A percentile compares a stretch with the other conserved stretches of the same genome.
Evolutionary conservation across 2,113 vertebrate species (phyloP).

Genomic region (Syngnathus typhle): DNA sequence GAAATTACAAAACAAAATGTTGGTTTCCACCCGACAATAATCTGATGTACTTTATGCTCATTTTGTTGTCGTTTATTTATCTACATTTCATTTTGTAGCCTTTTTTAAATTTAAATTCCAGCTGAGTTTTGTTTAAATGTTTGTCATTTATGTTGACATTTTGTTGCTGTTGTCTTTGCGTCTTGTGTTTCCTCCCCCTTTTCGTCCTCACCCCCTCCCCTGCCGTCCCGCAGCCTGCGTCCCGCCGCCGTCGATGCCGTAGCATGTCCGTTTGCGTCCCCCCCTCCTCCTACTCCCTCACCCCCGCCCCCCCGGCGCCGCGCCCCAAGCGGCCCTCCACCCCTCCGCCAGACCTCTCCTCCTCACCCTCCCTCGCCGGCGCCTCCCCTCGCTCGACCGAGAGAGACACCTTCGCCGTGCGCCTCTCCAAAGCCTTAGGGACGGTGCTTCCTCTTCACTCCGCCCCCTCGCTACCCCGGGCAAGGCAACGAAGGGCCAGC

Average conservation of each 20-base stretch:
- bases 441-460: conserved; percentile 90
- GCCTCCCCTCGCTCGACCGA: conserved; percentile 72
- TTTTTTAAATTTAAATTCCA: background rate
- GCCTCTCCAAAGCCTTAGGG: conserved; percentile 95
- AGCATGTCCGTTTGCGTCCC: conserved; percentile 97
- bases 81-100: background rate
- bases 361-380: conserved; percentile 75
- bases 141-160: conserved; percentile 3
- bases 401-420: conserved; percentile 89
- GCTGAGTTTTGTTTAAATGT: background rate
- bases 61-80: background rate
- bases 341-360: conserved; percentile 79
- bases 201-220: conserved; percentile 19
- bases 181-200: conserved; percentile 44
- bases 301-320: conserved; percentile 61
- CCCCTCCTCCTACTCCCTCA: conserved; percentile 80
- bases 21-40: no score
- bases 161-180: conserved; percentile 21
- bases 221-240: conserved; percentile 56
- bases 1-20: no score
- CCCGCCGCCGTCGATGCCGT: conserved; percentile 80
- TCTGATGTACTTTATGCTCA: no score
- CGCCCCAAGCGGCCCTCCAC: conserved; percentile 75
- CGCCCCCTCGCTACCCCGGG: conserved; percentile 71
- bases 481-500: conserved; percentile 88